Conservation (phyloP, 1,140 invertebrate species). For the Listronotus bonariensis region DNA sequence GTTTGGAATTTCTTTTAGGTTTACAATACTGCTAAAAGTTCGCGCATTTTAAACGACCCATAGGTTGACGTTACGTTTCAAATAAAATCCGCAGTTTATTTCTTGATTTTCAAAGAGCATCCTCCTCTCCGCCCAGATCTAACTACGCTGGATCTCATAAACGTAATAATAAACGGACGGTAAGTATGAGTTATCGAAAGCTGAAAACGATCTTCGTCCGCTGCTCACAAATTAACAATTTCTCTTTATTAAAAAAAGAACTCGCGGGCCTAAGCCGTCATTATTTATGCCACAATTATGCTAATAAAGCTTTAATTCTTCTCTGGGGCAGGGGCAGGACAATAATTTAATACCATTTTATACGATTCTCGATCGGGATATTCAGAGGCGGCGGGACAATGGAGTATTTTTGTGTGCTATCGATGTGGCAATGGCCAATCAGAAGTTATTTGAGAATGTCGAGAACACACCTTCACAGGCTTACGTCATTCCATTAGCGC, state of each 20-base stretch:
- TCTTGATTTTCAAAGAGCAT: conserved; percentile 6
- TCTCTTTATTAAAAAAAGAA: conserved; percentile 28
- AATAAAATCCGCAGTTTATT: conserved; percentile 17
- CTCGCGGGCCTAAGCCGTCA: conserved; percentile 17
- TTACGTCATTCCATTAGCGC: no score
- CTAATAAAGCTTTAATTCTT: conserved; percentile 25
- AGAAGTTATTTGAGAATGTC: no score
- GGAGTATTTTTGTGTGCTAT: no score
- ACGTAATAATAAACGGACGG: conserved; percentile 25
- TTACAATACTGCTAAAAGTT: no score
- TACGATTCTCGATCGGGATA: no score
- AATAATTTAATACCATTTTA: conserved; percentile 1
- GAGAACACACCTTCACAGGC: no score
- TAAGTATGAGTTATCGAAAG: conserved; percentile 31
- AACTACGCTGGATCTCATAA: conserved; percentile 20
- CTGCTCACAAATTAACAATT: conserved; percentile 31
- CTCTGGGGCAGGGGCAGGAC: conserved; percentile 12
- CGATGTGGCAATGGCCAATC: no score
- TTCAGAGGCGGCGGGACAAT: no score
- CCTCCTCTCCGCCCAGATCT: conserved; percentile 24
- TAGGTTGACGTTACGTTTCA: no score
- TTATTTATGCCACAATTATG: conserved; percentile 30
- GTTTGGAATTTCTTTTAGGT: no score
- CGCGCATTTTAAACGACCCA: no score
- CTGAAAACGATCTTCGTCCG: conserved; percentile 16